Percentiles rank a stretch among this genome's conserved stretches.
Conservation (phyloP, 2,113 vertebrate species). For the Hassar affinis region DNA sequence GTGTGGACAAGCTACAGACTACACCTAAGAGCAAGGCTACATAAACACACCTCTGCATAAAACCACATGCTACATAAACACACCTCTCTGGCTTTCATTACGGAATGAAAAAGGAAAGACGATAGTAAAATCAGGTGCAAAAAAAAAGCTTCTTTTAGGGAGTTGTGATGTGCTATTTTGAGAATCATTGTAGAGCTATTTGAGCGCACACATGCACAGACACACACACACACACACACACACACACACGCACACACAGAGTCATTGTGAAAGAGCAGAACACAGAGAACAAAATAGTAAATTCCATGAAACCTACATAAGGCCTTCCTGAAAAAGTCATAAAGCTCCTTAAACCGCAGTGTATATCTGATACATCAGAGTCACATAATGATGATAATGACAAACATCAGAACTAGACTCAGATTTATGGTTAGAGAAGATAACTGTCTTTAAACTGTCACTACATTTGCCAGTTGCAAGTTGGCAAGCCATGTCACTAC, state of each 20-base stretch:
- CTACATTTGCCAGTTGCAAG: background rate
- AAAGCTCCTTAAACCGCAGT: background rate
- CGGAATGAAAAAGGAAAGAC: background rate
- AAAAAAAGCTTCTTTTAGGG: background rate
- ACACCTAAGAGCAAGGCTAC: slow-evolving; percentile 1
- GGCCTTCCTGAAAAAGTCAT: background rate
- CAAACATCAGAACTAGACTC: background rate
- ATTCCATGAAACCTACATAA: background rate
- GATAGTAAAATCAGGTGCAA: background rate
- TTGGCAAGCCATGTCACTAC: background rate
- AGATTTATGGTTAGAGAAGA: background rate
- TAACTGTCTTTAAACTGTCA: background rate
- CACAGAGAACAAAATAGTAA: background rate
- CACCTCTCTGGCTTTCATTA: slow-evolving; percentile 5
- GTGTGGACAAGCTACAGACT: slow-evolving; percentile 53
- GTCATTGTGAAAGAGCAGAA: too few relatives aligned
- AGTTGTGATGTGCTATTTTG: background rate
- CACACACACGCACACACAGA: background rate
- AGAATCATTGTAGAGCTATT: background rate
- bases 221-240: slow-evolving; percentile 1
- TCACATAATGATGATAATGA: background rate
- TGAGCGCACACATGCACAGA: background rate
- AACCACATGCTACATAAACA: slow-evolving; percentile 11
- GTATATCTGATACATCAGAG: background rate
- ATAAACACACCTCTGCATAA: slow-evolving; percentile 18